These are phyloP conservation scores for Phaethon lepturus DNA, from an alignment of 2,113 vertebrate genomes.

Conservation along the genomic window DNA sequence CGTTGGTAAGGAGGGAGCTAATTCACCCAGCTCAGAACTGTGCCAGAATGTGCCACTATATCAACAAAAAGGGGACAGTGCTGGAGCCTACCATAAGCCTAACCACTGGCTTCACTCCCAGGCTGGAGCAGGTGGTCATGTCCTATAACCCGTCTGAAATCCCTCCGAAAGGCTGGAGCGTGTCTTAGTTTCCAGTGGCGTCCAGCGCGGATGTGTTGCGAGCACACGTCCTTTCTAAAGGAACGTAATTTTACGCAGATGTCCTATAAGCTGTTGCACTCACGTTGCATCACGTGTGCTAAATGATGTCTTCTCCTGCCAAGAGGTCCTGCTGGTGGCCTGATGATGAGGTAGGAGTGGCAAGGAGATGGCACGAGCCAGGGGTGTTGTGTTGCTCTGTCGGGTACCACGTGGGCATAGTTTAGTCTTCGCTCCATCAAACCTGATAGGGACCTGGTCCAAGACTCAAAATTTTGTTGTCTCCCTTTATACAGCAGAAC, in stretches of 20 bases:
- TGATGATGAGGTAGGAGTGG: not conserved
- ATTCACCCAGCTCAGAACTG: not conserved
- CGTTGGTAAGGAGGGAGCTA: not conserved
- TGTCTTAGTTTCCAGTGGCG: not conserved
- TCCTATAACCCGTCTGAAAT: not conserved
- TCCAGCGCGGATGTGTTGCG: not conserved
- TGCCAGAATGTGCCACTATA: not conserved
- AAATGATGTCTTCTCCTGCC: not conserved
- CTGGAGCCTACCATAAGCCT: not conserved
- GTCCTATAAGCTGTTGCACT: not conserved
- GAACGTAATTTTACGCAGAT: rapidly evolving
- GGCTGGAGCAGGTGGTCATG: not conserved
- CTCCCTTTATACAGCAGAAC: not conserved
- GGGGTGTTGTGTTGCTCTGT: rapidly evolving
- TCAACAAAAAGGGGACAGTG: not conserved
- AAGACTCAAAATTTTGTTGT: not conserved
- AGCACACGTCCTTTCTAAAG: rapidly evolving
- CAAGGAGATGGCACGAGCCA: rapidly evolving
- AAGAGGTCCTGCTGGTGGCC: not conserved
- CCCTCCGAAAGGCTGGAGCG: not conserved
- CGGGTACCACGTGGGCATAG: rapidly evolving
- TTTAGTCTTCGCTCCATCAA: not conserved
- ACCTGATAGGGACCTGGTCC: not conserved
- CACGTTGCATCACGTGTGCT: rapidly evolving
- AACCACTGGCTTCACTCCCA: not conserved